Evolutionary conservation across 2,888 invertebrate genomes (phyloP), one percentile per base, ranked within the genome.

Genomic region (Lasioglossum leucozonium): DNA sequence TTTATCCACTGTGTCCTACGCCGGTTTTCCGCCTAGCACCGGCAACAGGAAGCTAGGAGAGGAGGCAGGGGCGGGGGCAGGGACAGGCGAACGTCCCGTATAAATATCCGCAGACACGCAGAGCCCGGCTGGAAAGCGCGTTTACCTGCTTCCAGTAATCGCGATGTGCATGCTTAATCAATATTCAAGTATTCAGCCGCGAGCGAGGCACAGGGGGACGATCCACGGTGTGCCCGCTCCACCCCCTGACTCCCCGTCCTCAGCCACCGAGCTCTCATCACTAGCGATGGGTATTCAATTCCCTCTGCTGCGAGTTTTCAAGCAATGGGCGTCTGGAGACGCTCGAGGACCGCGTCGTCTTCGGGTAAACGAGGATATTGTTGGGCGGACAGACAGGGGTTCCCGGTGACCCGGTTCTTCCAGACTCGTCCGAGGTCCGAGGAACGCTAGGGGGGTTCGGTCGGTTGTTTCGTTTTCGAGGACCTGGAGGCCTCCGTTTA

Each of bases 81-180:
- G 34, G 76, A 73, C 71, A 73, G 62, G 62, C 55, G 51, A 30
- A 71, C 65, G 65, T 85, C 77, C 79, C 76, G 78, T 89, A 89
- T 91, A 91, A 91, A 91, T 91, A 92, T 91, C 88, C 81, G 79
- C 72, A 86, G 90, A 88, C 91, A 91, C 91, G 91, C 91, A 51
- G 51, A 92, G 91, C 79, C 79, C 76, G 44, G 83, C 69, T 76
- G 85, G 77, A 79, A 62, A 84, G 85, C 84, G 87, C 87, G 88
- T 88, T 90, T 87, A 87, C 87, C 80, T 86, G 82, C 81, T 80
- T 85, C 79, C 86, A 83, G 91, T 89, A 90, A 89, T 92, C 91
- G 89, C 88, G 90, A 89, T 88, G 90, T 91, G 88, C 89, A 91
- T 91, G 93, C 92, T 92, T 89, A 92, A 93, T 93, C 93, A 88